Conservation (phyloP, 2,888 invertebrate species). For the Melanargia galathea region DNA sequence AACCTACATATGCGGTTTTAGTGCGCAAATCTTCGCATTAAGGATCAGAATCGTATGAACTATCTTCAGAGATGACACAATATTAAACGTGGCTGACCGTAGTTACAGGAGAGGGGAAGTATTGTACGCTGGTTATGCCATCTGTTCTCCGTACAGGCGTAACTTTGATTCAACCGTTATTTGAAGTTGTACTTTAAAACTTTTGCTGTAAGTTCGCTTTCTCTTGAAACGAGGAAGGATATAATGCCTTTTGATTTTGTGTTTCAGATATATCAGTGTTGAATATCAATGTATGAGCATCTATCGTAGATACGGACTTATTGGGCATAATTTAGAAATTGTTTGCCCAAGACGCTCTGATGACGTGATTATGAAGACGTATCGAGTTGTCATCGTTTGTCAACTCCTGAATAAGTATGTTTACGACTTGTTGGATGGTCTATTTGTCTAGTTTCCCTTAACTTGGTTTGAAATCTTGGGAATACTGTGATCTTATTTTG, state of each 20-base stretch:
- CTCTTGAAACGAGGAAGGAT: not conserved
- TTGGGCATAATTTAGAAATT: constrained; percentile 66
- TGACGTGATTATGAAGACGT: constrained; percentile 65
- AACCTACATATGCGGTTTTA: constrained; percentile 32
- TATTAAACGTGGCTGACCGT: constrained; percentile 44
- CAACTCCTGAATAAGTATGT: constrained; percentile 36
- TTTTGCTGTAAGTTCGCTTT: not conserved
- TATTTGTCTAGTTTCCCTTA: constrained; percentile 23
- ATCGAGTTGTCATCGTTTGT: constrained; percentile 42
- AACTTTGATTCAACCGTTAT: constrained; percentile 9
- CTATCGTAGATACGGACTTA: constrained; percentile 59
- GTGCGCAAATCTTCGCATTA: constrained; percentile 24
- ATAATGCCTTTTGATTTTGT: constrained; percentile 38
- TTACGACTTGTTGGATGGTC: constrained; percentile 20
- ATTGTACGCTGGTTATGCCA: constrained; percentile 59
- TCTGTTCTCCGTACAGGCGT: constrained; percentile 9
- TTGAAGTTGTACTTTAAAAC: constrained; percentile 19
- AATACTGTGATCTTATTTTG: constrained; percentile 12
- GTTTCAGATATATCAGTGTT: constrained; percentile 65
- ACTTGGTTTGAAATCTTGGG: constrained; percentile 4
- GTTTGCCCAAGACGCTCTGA: constrained; percentile 57
- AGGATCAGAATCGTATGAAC: constrained; percentile 32
- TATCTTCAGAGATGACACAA: constrained; percentile 40
- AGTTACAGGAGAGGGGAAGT: constrained; percentile 56
- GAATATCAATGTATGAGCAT: constrained; percentile 71